Evolutionary conservation across 2,888 invertebrate genomes (phyloP).

Genomic region (Atethmia centrago): DNA sequence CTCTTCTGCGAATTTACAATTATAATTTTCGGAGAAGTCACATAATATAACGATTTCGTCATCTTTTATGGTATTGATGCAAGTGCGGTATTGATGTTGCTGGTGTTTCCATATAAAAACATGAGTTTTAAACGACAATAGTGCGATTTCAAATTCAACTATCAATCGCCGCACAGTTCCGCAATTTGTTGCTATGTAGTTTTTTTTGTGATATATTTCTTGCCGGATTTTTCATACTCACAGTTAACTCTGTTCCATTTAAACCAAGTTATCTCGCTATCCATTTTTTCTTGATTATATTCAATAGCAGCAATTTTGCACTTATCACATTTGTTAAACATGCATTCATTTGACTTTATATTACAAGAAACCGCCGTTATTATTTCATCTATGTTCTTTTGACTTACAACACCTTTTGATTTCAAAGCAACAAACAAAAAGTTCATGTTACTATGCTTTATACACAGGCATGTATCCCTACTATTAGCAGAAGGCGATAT

Average conservation of each 20-base stretch:
- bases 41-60: slow-evolving; percentile 36
- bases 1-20: slow-evolving; percentile 38
- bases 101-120: slow-evolving; percentile 32
- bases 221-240: slow-evolving; percentile 39
- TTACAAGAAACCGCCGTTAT: slow-evolving; percentile 37
- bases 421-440: slow-evolving; percentile 40
- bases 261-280: slow-evolving; percentile 37
- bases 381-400: slow-evolving; percentile 39
- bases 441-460: slow-evolving; percentile 44
- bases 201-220: slow-evolving; percentile 33
- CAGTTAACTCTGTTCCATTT: slow-evolving; percentile 36
- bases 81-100: slow-evolving; percentile 35
- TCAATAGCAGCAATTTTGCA: slow-evolving; percentile 33
- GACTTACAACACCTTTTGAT: slow-evolving; percentile 31
- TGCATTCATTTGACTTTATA: slow-evolving; percentile 39
- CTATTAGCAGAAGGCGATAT: slow-evolving; percentile 29
- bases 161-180: slow-evolving; percentile 25
- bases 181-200: slow-evolving; percentile 33
- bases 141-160: slow-evolving; percentile 23
- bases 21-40: slow-evolving; percentile 41
- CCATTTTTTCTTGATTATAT: slow-evolving; percentile 25
- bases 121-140: slow-evolving; percentile 31
- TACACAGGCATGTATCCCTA: slow-evolving; percentile 52
- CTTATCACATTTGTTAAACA: slow-evolving; percentile 40
- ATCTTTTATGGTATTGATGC: slow-evolving; percentile 21